These are phyloP conservation scores for Cuniculus paca DNA, from an alignment of 2,797 vertebrate genomes.

Conservation along the genomic window DNA sequence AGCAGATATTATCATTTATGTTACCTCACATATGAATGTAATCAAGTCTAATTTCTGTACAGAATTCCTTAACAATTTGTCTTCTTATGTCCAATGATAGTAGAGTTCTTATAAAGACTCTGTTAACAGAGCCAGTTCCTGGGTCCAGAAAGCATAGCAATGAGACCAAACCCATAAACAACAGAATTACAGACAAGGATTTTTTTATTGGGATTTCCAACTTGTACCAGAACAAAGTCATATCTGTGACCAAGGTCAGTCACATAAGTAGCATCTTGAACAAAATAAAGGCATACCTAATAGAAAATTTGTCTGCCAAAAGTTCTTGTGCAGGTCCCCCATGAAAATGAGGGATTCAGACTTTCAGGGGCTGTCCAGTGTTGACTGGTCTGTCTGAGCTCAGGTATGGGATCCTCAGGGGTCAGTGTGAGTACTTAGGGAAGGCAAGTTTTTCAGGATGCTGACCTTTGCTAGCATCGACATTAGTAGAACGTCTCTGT, in stretches of 20 bases:
- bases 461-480: background rate
- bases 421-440: background rate
- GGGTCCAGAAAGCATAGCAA: background rate
- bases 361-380: background rate
- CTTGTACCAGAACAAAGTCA: background rate
- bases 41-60: background rate
- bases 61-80: background rate
- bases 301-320: background rate
- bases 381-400: background rate
- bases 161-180: background rate
- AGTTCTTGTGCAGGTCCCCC: background rate
- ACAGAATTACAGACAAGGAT: background rate
- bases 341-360: background rate
- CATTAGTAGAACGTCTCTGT: background rate
- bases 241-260: background rate
- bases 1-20: background rate
- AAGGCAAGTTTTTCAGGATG: background rate
- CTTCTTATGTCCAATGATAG: background rate
- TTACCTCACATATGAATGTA: background rate
- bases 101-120: background rate
- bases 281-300: background rate
- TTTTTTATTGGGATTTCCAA: background rate
- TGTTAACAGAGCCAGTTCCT: background rate
- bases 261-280: background rate
- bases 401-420: background rate